Base-by-base conservation (phyloP, 2,888 invertebrate species). In the Hesperia comma region DNA sequence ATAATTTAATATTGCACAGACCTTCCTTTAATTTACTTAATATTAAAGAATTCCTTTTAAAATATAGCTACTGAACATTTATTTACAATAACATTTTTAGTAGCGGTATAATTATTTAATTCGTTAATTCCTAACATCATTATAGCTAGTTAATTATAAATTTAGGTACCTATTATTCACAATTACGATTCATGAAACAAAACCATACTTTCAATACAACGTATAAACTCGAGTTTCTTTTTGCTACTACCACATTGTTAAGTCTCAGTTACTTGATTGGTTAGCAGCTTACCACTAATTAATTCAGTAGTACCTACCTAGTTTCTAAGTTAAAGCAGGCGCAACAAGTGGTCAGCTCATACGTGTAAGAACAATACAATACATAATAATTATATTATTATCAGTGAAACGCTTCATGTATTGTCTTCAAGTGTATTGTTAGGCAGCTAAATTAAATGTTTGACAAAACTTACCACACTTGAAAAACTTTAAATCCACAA, bases 401-500 rank as follows among this genome's bases (percentile, higher is more conserved):
- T 71, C 69, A 71, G 51, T 33, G 41, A 61, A 68, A 58, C 63
- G 1, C 37, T 37, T 37, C 37, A 37, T 37, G 10, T 17, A 69
- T 70, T 67, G 66, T 61, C 49, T 60, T 41, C 10, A 40, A 56
- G 58, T 55, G 15, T 41, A 58, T 54, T 61, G 56, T 37, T 26
- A n/a, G 6, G 14, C 37, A 61, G 40, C 0, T 12, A 33, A 37
- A 41, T 56, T 43, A 51, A 61, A 56, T 57, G 49, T 21, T 53
- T 70, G 51, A 69, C 70, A 72, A 70, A 68, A 61, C 70, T 64
- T 70, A 77, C 79, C 85, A 83, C 77, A 85, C 84, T 84, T 78
- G 79, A 80, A 68, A 69, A 72, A 77, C 76, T 79, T 71, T 81
- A 77, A 71, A 70, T 40, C 41, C 78, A 83, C 86, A 88, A 87